phyloP scores from a whole-genome alignment of 2,888 invertebrate genomes.

The Ennomos erosarius region DNA sequence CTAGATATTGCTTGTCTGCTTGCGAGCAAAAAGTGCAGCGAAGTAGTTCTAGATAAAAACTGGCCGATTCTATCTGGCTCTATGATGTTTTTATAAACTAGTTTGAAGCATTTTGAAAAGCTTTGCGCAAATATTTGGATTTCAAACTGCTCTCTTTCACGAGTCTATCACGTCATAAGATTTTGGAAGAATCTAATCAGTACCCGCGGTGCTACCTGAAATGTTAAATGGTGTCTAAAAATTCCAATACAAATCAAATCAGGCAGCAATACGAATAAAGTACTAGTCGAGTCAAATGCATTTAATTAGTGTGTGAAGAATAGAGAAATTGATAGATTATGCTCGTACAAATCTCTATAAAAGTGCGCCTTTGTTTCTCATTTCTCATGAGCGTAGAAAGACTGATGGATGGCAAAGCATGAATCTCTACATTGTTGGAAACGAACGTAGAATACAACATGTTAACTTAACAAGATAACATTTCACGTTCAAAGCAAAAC shows the following conservation, averaged over 20 bases:
- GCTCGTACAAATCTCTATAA: conserved; percentile 41
- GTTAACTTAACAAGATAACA: too few relatives aligned
- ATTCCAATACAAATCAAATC: too few relatives aligned
- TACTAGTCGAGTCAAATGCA: conserved; percentile 54
- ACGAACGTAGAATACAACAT: too few relatives aligned
- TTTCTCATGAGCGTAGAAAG: conserved; percentile 9
- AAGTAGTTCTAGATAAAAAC: conserved; percentile 17
- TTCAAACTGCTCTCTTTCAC: too few relatives aligned
- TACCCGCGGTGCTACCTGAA: too few relatives aligned
- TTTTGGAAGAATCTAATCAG: too few relatives aligned
- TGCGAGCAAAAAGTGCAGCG: conserved; percentile 17
- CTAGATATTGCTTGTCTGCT: conserved; percentile 4
- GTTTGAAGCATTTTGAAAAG: too few relatives aligned
- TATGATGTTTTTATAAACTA: conserved; percentile 18
- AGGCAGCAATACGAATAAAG: conserved; percentile 40
- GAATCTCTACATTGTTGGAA: conserved; percentile 4
- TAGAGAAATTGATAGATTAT: conserved; percentile 60
- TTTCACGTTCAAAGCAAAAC: too few relatives aligned
- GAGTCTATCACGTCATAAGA: too few relatives aligned
- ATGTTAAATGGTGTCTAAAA: too few relatives aligned
- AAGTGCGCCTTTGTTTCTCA: conserved; percentile 13
- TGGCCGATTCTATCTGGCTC: conserved; percentile 14
- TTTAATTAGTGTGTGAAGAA: conserved; percentile 67
- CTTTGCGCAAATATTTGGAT: too few relatives aligned
- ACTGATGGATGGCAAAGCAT: neutral